phyloP scores from a whole-genome alignment of 2,888 invertebrate genomes.

The Microctonus brassicae region DNA sequence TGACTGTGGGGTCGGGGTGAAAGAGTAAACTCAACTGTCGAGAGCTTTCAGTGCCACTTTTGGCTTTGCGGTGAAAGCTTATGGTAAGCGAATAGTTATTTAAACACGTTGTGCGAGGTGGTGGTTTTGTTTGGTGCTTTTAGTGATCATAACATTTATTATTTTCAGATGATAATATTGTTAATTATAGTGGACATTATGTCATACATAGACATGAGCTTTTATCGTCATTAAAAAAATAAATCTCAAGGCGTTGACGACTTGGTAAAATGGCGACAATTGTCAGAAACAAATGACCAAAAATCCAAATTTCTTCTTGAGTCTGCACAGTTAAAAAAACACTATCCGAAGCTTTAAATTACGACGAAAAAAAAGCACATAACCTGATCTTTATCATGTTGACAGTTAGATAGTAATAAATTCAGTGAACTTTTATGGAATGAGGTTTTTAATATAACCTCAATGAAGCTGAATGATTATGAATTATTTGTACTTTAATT shows the following conservation, averaged over 20 bases:
- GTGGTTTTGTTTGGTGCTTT: constrained; percentile 17
- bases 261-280: constrained; percentile 58
- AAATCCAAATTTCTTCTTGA: background rate
- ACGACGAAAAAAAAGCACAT: too few species aligned
- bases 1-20: constrained; percentile 11
- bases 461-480: background rate
- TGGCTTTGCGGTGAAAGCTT: constrained; percentile 46
- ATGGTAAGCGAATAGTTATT: background rate
- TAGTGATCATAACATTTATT: background rate
- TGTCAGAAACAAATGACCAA: constrained; percentile 54
- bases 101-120: constrained; percentile 12
- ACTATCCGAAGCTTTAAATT: too few species aligned
- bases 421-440: background rate
- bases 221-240: background rate
- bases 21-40: background rate
- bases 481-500: constrained; percentile 16
- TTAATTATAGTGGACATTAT: background rate
- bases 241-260: constrained; percentile 2
- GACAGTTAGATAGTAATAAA: background rate
- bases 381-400: background rate
- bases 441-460: background rate
- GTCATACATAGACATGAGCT: background rate
- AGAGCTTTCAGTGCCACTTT: constrained; percentile 61
- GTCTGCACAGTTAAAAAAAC: too few species aligned
- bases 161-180: background rate